Conservation (phyloP, 2,888 invertebrate species). For the Molorchus minor region DNA sequence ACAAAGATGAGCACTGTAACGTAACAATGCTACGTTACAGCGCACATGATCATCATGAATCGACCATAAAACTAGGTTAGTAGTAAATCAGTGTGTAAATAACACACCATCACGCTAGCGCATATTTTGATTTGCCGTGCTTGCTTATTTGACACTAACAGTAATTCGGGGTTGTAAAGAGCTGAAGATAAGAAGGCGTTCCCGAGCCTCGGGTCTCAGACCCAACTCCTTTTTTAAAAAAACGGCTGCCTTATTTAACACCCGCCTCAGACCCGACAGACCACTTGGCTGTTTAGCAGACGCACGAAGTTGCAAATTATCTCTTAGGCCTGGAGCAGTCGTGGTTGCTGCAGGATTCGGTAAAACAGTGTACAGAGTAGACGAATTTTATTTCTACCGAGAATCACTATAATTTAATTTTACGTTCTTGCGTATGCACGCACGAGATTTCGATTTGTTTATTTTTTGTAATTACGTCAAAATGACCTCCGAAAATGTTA, state of each 20-base stretch:
- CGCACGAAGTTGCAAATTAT: slow-evolving; percentile 41
- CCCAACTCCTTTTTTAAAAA: slow-evolving; percentile 15
- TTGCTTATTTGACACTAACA: slow-evolving; percentile 10
- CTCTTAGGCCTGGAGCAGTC: slow-evolving; percentile 27
- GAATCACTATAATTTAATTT: slow-evolving; percentile 1
- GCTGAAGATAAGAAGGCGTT: slow-evolving; percentile 17
- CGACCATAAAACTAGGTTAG: slow-evolving; percentile 14
- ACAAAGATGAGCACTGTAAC: no score
- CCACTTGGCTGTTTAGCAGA: slow-evolving; percentile 40
- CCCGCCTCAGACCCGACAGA: slow-evolving; percentile 30
- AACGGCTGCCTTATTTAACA: slow-evolving; percentile 32
- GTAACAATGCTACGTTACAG: no score
- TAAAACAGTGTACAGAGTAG: neutral
- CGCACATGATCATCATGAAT: no score
- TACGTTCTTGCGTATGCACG: no score
- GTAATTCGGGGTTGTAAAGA: slow-evolving; percentile 14
- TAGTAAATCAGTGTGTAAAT: slow-evolving; percentile 12
- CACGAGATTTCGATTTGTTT: no score
- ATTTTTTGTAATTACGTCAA: no score
- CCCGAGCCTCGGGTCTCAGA: slow-evolving; percentile 9
- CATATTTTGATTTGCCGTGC: no score
- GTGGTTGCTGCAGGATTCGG: neutral
- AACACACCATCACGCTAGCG: slow-evolving; percentile 9
- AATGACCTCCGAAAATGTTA: no score
- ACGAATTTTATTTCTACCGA: slow-evolving; percentile 1